Evolutionary conservation across 2,888 invertebrate species (phyloP).

Genomic region (Scaptomyza caliginosa): DNA sequence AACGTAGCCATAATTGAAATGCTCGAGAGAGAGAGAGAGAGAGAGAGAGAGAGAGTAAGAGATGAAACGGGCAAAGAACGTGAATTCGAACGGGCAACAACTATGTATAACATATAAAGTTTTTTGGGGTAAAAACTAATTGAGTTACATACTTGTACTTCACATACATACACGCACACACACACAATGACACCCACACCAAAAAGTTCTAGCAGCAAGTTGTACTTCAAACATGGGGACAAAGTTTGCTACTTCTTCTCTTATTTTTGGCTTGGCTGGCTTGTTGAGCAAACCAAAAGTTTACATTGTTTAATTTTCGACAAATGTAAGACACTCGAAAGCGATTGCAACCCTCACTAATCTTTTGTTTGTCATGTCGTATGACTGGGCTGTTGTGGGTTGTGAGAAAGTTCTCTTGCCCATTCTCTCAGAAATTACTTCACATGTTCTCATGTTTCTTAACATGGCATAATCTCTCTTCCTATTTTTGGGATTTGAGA

Average conservation of each 20-base stretch:
- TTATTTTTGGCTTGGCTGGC: constrained; percentile 30
- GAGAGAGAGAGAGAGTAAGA: background rate
- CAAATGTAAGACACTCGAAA: constrained; percentile 74
- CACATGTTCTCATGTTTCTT: constrained; percentile 65
- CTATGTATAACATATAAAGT: constrained; percentile 63
- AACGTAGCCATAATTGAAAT: constrained; percentile 69
- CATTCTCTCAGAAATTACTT: constrained; percentile 36
- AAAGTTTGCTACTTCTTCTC: constrained; percentile 48
- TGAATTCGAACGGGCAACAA: constrained; percentile 48
- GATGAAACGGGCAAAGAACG: constrained; percentile 44
- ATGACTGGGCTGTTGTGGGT: background rate
- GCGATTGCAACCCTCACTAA: constrained; percentile 69
- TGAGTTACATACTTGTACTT: constrained; percentile 70
- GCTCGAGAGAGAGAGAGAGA: constrained; percentile 26
- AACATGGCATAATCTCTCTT: constrained; percentile 76
- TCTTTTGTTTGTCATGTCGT: constrained; percentile 66
- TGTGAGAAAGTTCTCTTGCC: background rate
- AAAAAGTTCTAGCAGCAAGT: constrained; percentile 2
- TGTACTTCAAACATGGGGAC: constrained; percentile 49
- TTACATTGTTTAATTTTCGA: constrained; percentile 79
- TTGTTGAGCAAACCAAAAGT: constrained; percentile 64
- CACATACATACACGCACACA: background rate
- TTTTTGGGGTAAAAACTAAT: constrained; percentile 70
- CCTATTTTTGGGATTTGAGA: constrained; percentile 36
- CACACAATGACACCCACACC: constrained; percentile 10